Percentiles rank a stretch among this genome's conserved stretches.
These are phyloP conservation scores for Eidolon helvum DNA, from an alignment of 2,113 vertebrate species.

Conservation along the genomic window DNA sequence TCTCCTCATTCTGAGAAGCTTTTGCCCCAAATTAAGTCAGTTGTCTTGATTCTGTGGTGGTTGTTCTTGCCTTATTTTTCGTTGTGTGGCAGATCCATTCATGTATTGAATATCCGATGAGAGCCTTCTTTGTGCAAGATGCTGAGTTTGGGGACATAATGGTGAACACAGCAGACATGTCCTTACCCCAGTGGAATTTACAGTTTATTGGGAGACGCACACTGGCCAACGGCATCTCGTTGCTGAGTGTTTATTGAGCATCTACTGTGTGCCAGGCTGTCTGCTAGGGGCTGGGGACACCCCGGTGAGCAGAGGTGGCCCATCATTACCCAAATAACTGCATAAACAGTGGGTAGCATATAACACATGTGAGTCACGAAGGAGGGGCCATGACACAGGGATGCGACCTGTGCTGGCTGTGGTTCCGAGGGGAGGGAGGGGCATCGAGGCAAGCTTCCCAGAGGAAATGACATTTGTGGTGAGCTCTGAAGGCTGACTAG, in stretches of 20 bases:
- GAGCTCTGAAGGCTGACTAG: background rate
- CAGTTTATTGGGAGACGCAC: background rate
- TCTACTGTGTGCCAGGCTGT: background rate
- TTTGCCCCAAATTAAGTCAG: background rate
- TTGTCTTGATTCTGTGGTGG: background rate
- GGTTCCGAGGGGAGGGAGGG: too few species aligned
- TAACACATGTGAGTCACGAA: rapidly evolving
- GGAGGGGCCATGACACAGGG: background rate
- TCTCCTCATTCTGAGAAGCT: background rate
- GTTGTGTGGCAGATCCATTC: background rate
- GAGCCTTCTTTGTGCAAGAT: background rate
- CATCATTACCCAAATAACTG: background rate
- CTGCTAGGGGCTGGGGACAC: background rate
- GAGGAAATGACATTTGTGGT: background rate
- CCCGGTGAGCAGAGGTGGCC: background rate
- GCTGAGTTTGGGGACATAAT: background rate
- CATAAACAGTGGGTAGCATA: too few species aligned
- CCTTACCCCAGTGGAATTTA: background rate
- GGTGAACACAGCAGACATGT: background rate
- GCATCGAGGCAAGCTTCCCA: background rate
- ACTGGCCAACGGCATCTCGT: rapidly evolving
- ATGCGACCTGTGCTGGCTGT: background rate
- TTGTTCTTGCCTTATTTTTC: background rate
- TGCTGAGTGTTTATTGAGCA: background rate
- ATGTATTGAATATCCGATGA: background rate